Percentiles rank a stretch among this genome's conserved stretches.
Conservation (phyloP, 1,140 invertebrate species). For the Drosophila kurseongensis region DNA sequence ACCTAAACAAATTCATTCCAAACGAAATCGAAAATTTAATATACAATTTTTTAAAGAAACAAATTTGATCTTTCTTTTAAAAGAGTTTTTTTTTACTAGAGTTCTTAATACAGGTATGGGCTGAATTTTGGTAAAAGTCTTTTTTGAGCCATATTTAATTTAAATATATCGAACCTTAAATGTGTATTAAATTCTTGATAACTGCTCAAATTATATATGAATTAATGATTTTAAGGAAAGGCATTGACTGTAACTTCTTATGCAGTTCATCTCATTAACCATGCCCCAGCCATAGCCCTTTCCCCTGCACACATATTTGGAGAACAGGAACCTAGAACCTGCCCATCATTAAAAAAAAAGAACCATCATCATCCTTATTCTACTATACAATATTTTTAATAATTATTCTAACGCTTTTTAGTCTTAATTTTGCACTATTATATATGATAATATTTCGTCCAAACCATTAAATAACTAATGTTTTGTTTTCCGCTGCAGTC, state of each 20-base stretch:
- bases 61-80: neutral
- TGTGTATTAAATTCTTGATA: neutral
- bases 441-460: neutral
- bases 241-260: slow-evolving; percentile 2
- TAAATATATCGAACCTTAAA: neutral
- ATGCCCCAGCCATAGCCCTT: slow-evolving; percentile 26
- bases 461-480: slow-evolving; percentile 9
- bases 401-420: slow-evolving; percentile 47
- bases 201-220: neutral
- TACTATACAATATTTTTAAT: slow-evolving; percentile 27
- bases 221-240: neutral
- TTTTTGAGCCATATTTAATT: neutral
- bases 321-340: slow-evolving; percentile 18
- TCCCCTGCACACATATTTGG: slow-evolving; percentile 41
- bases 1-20: neutral
- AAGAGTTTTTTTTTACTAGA: neutral
- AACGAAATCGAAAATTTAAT: too few relatives aligned
- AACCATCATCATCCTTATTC: slow-evolving; percentile 33
- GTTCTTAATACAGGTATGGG: too few relatives aligned
- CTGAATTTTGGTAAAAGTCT: neutral
- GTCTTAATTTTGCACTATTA: slow-evolving; percentile 63
- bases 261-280: slow-evolving; percentile 28
- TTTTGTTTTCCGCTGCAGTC: slow-evolving; percentile 51
- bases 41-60: too few relatives aligned
- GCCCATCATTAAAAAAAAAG: slow-evolving; percentile 9